Conservation (phyloP, 2,797 vertebrate genomes). For the Parauchenoglanis punctatus region DNA sequence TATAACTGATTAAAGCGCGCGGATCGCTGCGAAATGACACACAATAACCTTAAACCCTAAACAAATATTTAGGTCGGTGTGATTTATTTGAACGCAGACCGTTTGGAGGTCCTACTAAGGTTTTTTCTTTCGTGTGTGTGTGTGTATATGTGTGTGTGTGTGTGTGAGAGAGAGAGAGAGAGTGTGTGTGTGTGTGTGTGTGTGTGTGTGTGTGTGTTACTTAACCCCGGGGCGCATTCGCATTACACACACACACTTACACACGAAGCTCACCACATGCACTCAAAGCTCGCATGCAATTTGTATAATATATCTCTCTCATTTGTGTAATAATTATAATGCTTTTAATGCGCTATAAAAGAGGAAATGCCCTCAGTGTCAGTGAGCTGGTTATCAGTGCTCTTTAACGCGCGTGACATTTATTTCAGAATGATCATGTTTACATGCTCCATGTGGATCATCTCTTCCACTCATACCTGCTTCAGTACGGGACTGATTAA, state of each 20-base stretch:
- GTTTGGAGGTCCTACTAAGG: not conserved
- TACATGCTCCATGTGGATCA: not conserved
- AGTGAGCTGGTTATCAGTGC: too few relatives aligned
- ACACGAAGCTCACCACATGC: not conserved
- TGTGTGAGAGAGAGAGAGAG: not conserved
- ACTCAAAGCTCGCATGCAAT: not conserved
- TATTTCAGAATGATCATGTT: not conserved
- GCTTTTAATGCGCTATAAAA: not conserved
- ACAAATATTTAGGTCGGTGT: conserved; percentile 9
- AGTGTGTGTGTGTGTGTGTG: not conserved
- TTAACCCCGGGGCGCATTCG: not conserved
- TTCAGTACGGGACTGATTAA: not conserved
- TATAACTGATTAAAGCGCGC: conserved; percentile 1
- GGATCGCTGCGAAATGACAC: not conserved
- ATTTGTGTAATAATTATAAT: not conserved
- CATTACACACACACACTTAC: not conserved
- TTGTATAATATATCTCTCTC: not conserved
- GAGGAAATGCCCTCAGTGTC: not conserved
- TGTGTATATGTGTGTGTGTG: not conserved
- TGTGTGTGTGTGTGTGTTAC: not conserved
- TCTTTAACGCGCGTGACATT: not conserved
- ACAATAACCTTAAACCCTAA: not conserved
- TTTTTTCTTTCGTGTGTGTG: not conserved
- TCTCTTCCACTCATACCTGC: not conserved
- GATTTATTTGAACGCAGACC: conserved; percentile 10